phyloP scores from a whole-genome alignment of 1,140 invertebrate genomes.

The Drosophila chauvacae region DNA sequence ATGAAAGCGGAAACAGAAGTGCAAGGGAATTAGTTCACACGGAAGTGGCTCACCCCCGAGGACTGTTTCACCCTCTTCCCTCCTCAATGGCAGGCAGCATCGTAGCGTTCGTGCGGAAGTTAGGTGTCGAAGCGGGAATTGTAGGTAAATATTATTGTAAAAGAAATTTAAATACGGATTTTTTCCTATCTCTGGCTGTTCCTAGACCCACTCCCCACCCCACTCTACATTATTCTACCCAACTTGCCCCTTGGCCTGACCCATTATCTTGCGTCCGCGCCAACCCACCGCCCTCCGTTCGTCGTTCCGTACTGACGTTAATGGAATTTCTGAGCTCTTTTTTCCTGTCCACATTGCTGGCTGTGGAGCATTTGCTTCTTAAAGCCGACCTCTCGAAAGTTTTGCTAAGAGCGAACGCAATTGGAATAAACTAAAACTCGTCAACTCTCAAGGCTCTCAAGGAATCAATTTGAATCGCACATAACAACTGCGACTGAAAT shows the following conservation, averaged over 20 bases:
- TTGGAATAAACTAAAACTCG: conserved; percentile 52
- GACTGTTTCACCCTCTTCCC: not conserved
- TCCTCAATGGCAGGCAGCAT: conserved; percentile 15
- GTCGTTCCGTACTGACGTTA: conserved; percentile 31
- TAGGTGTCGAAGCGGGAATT: conserved; percentile 74
- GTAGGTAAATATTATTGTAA: conserved; percentile 80
- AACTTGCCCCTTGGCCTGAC: conserved; percentile 40
- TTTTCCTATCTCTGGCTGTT: conserved; percentile 59
- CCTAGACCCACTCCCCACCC: not conserved
- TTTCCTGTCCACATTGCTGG: conserved; percentile 36
- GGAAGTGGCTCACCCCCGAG: conserved; percentile 58
- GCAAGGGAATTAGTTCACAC: conserved; percentile 79
- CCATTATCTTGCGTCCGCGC: conserved; percentile 28
- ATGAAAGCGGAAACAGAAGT: conserved; percentile 57
- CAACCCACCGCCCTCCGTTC: not conserved
- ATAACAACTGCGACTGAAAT: conserved; percentile 47
- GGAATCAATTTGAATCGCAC: conserved; percentile 52
- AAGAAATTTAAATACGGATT: conserved; percentile 75
- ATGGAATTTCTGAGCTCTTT: conserved; percentile 51
- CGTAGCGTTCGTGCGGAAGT: conserved; percentile 69
- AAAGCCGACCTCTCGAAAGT: conserved; percentile 42
- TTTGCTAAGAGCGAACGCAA: conserved; percentile 37
- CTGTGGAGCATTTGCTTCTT: conserved; percentile 24
- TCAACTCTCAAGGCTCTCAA: conserved; percentile 47
- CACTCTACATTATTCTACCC: not conserved